Conservation (phyloP, 2,113 vertebrate genomes). For the Perca schrenkii region DNA sequence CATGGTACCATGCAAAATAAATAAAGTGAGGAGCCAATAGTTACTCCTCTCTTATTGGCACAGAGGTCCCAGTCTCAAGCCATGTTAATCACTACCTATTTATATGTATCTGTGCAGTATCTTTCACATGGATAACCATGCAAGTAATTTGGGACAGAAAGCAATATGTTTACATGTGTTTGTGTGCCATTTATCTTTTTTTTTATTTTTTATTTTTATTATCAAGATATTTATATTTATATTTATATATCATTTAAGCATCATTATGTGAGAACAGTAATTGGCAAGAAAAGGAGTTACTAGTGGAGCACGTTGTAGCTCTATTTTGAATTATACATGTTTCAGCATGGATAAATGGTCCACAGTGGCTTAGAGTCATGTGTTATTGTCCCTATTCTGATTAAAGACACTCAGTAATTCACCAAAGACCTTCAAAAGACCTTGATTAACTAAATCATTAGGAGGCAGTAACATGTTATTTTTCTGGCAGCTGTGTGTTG, state of each 20-base stretch:
- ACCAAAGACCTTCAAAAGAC: constrained; percentile 62
- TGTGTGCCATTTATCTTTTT: constrained; percentile 9
- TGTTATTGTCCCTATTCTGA: constrained; percentile 30
- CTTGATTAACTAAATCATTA: constrained; percentile 52
- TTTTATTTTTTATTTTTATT: not conserved
- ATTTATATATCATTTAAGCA: not conserved
- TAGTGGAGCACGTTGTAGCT: constrained; percentile 1
- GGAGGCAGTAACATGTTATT: constrained; percentile 1
- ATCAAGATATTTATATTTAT: no score
- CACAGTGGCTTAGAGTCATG: constrained; percentile 27
- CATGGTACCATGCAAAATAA: constrained; percentile 75
- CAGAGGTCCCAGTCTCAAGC: constrained; percentile 32
- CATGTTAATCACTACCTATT: constrained; percentile 38
- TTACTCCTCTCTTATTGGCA: constrained; percentile 60
- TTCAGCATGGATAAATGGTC: constrained; percentile 25
- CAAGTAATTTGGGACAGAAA: constrained; percentile 16
- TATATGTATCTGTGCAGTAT: not conserved
- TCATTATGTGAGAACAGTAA: constrained; percentile 45
- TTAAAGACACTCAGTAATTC: no score
- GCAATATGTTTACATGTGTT: constrained; percentile 26
- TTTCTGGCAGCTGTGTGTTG: not conserved
- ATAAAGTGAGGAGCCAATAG: constrained; percentile 67
- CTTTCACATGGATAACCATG: constrained; percentile 13
- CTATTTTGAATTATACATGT: constrained; percentile 46
- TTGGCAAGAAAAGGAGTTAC: constrained; percentile 43